Conservation (phyloP, 2,888 invertebrate genomes). For the Sinotaia quadrata region DNA sequence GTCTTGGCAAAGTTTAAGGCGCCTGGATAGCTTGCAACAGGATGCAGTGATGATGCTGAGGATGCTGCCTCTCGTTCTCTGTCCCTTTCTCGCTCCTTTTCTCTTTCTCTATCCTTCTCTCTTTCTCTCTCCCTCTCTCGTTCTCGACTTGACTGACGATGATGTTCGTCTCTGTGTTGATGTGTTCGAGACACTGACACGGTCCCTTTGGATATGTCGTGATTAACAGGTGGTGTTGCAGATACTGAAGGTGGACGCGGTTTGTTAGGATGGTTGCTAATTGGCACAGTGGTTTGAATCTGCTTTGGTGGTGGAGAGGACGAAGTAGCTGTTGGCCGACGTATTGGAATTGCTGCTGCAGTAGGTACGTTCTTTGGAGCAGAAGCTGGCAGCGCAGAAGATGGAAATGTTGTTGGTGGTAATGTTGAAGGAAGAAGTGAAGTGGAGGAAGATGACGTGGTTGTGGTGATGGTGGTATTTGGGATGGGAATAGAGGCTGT, state of each 20-base stretch:
- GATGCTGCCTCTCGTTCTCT: not conserved
- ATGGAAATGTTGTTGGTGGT: conserved; percentile 7
- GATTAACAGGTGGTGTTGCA: conserved; percentile 31
- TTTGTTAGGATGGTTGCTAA: conserved; percentile 25
- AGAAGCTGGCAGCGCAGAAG: conserved; percentile 26
- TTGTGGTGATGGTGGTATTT: conserved; percentile 28
- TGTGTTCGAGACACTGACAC: conserved; percentile 28
- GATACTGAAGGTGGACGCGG: conserved; percentile 25
- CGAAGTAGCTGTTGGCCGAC: conserved; percentile 16
- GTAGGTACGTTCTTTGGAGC: conserved; percentile 32
- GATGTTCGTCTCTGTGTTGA: conserved; percentile 26
- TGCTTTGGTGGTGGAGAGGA: conserved; percentile 24
- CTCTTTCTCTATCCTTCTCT: conserved; percentile 12
- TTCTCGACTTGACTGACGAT: conserved; percentile 26
- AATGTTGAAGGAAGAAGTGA: conserved; percentile 17
- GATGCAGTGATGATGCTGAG: conserved; percentile 4
- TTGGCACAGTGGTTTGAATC: conserved; percentile 11
- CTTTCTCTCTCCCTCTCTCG: conserved; percentile 17
- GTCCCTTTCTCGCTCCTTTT: conserved; percentile 25
- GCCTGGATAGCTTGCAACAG: conserved; percentile 15
- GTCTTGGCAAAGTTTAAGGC: conserved; percentile 22
- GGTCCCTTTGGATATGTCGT: conserved; percentile 29
- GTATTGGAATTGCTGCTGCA: conserved; percentile 24
- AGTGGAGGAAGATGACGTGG: conserved; percentile 5
- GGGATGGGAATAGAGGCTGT: conserved; percentile 17